phyloP scores from a whole-genome alignment of 2,113 vertebrate genomes.

The Pituophis catenifer region DNA sequence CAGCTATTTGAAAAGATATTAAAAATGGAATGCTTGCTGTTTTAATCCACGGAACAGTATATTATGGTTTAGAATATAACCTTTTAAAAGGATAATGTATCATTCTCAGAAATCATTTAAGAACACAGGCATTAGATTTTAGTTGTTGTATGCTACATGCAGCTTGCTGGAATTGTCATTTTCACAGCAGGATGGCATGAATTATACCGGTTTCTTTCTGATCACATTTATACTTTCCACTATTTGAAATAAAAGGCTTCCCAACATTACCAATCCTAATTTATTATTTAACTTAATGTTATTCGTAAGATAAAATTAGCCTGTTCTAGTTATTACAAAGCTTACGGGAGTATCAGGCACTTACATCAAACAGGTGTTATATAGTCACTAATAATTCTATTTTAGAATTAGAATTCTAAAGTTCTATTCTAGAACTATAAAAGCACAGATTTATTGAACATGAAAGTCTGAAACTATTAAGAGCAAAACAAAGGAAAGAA shows the following conservation, averaged over 20 bases:
- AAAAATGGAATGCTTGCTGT: not conserved
- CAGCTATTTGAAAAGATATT: constrained; percentile 27
- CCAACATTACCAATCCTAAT: not conserved
- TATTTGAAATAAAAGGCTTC: constrained; percentile 5
- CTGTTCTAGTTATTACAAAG: not conserved
- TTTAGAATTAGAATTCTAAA: too few species aligned
- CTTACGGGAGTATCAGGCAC: not conserved
- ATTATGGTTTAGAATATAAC: constrained; percentile 15
- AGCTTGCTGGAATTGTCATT: not conserved
- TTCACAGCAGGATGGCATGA: not conserved
- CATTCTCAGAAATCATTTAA: not conserved
- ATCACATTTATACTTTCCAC: not conserved
- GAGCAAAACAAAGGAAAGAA: not conserved
- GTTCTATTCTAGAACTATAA: not conserved
- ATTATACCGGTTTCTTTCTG: not conserved
- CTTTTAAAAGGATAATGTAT: constrained; percentile 5
- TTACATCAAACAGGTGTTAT: not conserved
- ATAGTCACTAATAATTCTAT: too few species aligned
- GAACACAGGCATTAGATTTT: not conserved
- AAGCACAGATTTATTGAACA: not conserved
- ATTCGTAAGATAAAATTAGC: not conserved
- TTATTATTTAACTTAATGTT: not conserved
- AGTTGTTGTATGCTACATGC: not conserved
- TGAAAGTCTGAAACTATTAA: not conserved
- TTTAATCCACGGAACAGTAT: constrained; percentile 19